These are phyloP conservation scores for Gallinago media DNA, from an alignment of 2,113 vertebrate genomes.

Conservation along the genomic window DNA sequence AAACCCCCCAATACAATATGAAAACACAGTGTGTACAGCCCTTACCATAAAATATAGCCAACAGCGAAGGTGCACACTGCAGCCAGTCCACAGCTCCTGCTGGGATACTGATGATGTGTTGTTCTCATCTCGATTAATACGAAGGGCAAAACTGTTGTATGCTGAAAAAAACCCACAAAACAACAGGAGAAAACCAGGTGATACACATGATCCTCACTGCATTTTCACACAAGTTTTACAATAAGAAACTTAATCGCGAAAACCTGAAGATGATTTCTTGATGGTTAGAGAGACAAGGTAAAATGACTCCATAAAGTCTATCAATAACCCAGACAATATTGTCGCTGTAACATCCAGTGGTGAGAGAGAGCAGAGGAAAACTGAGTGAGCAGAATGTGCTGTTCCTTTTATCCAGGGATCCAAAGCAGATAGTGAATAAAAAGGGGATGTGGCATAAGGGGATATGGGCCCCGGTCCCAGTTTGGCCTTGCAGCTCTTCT, in stretches of 20 bases:
- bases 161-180: slow-evolving; percentile 77
- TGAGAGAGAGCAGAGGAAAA: neutral
- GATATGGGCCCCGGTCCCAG: neutral
- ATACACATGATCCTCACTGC: slow-evolving; percentile 28
- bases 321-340: neutral
- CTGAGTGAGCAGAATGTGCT: neutral
- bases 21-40: slow-evolving; percentile 61
- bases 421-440: neutral
- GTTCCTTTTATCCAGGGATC: neutral
- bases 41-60: slow-evolving; percentile 96
- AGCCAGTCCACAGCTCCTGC: slow-evolving; percentile 86
- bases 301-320: neutral
- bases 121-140: slow-evolving; percentile 99
- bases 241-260: neutral
- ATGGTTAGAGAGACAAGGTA: neutral
- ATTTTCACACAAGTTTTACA: neutral
- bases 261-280: neutral
- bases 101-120: slow-evolving; percentile 93
- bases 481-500: neutral
- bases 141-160: slow-evolving; percentile 97
- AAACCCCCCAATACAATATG: slow-evolving; percentile 59
- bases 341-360: rapidly evolving
- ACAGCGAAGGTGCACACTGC: slow-evolving; percentile 90
- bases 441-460: neutral
- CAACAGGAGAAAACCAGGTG: slow-evolving; percentile 43